Evolutionary conservation across 2,113 vertebrate genomes (phyloP).

Genomic region (Furnarius figulus): DNA sequence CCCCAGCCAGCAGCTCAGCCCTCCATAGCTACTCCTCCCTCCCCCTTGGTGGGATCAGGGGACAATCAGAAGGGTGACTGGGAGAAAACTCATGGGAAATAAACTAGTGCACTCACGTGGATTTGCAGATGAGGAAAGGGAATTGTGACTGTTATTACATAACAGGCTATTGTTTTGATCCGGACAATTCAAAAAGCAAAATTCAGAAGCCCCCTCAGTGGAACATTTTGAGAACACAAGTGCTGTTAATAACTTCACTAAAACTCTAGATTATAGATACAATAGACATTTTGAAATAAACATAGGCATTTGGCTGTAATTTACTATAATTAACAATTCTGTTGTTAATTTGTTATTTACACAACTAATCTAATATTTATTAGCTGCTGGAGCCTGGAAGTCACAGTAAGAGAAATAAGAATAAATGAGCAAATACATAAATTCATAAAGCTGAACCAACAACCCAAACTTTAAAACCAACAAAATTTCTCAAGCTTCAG

Average conservation of each 20-base stretch:
- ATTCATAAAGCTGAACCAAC: not conserved
- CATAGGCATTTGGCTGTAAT: not conserved
- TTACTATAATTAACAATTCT: not conserved
- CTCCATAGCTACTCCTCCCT: not conserved
- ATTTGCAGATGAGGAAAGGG: not conserved
- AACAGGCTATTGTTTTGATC: not conserved
- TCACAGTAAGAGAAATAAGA: not conserved
- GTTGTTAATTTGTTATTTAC: not conserved
- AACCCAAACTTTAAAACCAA: not conserved
- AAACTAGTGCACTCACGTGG: not conserved
- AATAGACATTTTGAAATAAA: not conserved
- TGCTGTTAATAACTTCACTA: not conserved
- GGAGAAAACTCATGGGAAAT: not conserved
- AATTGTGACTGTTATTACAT: not conserved
- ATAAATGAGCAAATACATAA: not conserved
- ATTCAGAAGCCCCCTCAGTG: not conserved
- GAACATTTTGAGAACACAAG: not conserved
- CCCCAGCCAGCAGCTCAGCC: not conserved
- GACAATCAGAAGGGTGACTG: not conserved
- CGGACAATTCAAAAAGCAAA: not conserved
- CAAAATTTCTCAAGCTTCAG: not conserved
- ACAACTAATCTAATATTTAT: not conserved
- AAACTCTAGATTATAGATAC: not conserved
- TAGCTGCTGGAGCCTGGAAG: not conserved
- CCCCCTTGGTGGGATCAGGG: not conserved